Conservation (phyloP, 2,797 vertebrate genomes). For the Geotrypetes seraphini region DNA sequence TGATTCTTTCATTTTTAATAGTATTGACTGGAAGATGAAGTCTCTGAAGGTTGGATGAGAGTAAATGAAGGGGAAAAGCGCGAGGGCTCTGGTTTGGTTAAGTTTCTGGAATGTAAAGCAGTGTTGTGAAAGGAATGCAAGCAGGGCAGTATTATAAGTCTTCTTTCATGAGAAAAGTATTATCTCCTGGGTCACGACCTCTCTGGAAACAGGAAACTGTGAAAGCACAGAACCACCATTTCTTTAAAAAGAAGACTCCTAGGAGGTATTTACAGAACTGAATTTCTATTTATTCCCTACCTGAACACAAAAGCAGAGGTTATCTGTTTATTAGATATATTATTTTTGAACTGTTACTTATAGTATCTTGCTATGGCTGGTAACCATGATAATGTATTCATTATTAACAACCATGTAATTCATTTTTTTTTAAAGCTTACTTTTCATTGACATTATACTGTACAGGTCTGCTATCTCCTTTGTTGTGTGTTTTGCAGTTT, state of each 20-base stretch:
- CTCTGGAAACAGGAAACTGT: constrained; percentile 24
- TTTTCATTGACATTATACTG: constrained; percentile 43
- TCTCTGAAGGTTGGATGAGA: constrained; percentile 8
- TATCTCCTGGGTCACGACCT: not conserved
- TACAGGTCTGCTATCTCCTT: constrained; percentile 38
- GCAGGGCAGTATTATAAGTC: not conserved
- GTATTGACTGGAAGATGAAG: constrained; percentile 8
- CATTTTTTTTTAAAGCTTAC: constrained; percentile 36
- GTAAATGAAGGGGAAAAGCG: constrained; percentile 14
- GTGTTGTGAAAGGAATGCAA: not conserved
- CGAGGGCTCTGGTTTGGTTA: constrained; percentile 36
- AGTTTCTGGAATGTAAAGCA: constrained; percentile 15
- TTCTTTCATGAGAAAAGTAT: not conserved
- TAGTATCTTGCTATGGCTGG: constrained; percentile 94
- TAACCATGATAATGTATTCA: constrained; percentile 73
- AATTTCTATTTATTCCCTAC: constrained; percentile 82
- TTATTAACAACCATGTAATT: constrained; percentile 53
- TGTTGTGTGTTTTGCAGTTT: constrained; percentile 48
- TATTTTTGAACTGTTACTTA: constrained; percentile 89
- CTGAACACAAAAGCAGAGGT: constrained; percentile 64
- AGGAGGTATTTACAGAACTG: constrained; percentile 59
- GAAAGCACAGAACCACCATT: constrained; percentile 7
- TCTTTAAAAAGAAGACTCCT: constrained; percentile 34
- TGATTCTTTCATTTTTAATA: constrained; percentile 11
- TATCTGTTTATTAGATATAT: constrained; percentile 75